Base-by-base conservation (phyloP, 1,140 invertebrate genomes). In the Zaprionus ghesquierei region DNA sequence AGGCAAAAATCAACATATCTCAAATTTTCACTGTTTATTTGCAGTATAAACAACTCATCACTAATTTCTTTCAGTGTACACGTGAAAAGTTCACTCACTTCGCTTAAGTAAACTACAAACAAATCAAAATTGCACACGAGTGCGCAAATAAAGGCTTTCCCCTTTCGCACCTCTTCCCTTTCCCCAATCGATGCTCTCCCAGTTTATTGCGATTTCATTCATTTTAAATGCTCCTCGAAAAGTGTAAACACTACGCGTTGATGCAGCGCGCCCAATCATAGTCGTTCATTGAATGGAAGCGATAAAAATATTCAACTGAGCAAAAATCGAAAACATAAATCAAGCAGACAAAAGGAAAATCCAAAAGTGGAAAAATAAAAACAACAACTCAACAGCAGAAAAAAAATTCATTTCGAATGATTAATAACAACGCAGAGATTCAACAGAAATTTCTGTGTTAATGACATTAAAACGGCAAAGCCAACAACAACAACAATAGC, bases 321-420 rank as follows among this genome's bases (percentile, higher is more conserved):
- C 41, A 44, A 10, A 58, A 49, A 46, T 73, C 29, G 4, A 31
- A 62, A 55, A 59, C 81, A 85, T 85, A 85, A 85, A 85, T 85
- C 81, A 85, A 73, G 49, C 69, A 85, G 69, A 87, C 81, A 85
- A 80, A 85, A 86, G 80, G 65, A 86, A 86, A 85, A 75, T 63
- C 72, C 72, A 72, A 72, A 56, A 75, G 31, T 56, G 18, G 9
- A 69, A 74, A 56, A 44, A 62, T n/a, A 55, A 10, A 65, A 65
- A 0, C 20, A 49, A 49, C 9, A 44, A 50, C 27, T 20, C 15
- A 61, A n/a, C 18, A 50, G 13, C 31, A 25, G 29, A 66, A 64
- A 64, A 70, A 75, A 80, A 76, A 61, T 78, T 81, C 61, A 87
- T 79, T 81, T 86, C 70, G 60, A 87, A 82, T 86, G 81, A 86